Percentiles rank a stretch among this genome's conserved stretches.
Evolutionary conservation across 2,797 vertebrate genomes (phyloP).

Genomic region (Chromobotia macracanthus): DNA sequence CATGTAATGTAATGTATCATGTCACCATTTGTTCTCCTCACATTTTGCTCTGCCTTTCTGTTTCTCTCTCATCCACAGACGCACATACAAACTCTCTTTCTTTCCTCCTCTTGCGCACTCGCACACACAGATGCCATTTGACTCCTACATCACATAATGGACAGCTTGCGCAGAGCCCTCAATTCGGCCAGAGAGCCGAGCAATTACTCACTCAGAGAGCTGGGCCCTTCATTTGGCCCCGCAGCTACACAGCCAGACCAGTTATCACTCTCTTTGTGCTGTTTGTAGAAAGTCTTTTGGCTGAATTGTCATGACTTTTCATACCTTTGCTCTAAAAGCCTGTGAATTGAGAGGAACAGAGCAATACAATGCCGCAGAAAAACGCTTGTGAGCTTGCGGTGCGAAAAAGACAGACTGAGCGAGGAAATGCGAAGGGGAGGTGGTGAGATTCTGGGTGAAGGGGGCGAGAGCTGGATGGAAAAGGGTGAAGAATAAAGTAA

Average conservation of each 20-base stretch:
- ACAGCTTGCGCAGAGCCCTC: constrained; percentile 49
- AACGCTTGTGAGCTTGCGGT: background rate
- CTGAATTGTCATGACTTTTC: constrained; percentile 41
- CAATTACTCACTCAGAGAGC: constrained; percentile 52
- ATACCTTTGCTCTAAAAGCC: constrained; percentile 33
- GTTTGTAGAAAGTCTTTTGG: constrained; percentile 43
- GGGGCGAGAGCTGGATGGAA: background rate
- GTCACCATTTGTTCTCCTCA: constrained; percentile 27
- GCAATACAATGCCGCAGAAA: constrained; percentile 26
- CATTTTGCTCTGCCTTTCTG: background rate
- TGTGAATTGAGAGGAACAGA: constrained; percentile 26
- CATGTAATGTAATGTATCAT: constrained; percentile 33
- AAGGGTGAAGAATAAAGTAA: background rate
- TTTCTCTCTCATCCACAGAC: background rate
- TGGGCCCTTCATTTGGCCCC: constrained; percentile 34
- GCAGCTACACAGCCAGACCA: constrained; percentile 40
- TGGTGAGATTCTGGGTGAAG: background rate
- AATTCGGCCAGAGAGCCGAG: constrained; percentile 40
- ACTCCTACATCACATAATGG: constrained; percentile 49
- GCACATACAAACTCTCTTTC: background rate
- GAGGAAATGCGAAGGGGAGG: background rate
- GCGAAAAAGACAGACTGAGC: constrained; percentile 1
- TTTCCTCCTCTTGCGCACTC: background rate
- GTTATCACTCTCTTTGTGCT: constrained; percentile 50
- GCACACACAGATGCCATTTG: constrained; percentile 27